Evolutionary conservation across 2,888 invertebrate genomes (phyloP).

Genomic region (Cataglyphis albicans): DNA sequence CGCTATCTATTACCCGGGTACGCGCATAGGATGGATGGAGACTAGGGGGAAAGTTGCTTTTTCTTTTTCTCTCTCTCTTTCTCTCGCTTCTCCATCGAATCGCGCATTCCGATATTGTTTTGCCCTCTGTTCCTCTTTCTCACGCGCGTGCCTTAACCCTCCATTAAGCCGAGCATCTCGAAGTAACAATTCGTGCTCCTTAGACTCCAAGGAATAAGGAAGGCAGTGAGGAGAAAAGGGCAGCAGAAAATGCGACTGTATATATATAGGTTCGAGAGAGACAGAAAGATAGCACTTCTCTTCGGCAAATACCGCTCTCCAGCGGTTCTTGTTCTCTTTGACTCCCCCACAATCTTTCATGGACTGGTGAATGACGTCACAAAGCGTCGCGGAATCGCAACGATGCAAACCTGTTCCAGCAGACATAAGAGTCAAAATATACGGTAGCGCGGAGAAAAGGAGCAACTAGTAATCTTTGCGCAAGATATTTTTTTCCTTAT

Average conservation of each 20-base stretch:
- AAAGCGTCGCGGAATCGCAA: slow-evolving; percentile 34
- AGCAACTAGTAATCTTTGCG: background rate
- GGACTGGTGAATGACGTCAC: slow-evolving; percentile 40
- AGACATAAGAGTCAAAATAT: slow-evolving; percentile 29
- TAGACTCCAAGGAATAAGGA: slow-evolving; percentile 18
- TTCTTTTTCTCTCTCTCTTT: slow-evolving; percentile 1
- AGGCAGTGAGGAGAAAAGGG: slow-evolving; percentile 4
- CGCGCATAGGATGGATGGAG: slow-evolving; percentile 6
- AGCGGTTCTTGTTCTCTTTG: slow-evolving; percentile 49
- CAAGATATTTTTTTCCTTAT: background rate
- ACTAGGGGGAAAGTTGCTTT: slow-evolving; percentile 14
- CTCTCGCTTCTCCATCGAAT: slow-evolving; percentile 28
- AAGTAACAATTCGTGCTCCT: slow-evolving; percentile 62
- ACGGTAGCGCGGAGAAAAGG: slow-evolving; percentile 7
- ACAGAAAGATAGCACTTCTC: background rate
- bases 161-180: slow-evolving; percentile 67
- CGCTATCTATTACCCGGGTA: slow-evolving; percentile 40
- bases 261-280: background rate
- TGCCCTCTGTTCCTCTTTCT: slow-evolving; percentile 43
- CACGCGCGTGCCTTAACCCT: slow-evolving; percentile 69
- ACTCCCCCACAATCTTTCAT: slow-evolving; percentile 63
- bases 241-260: slow-evolving; percentile 12
- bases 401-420: slow-evolving; percentile 29
- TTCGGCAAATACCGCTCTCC: slow-evolving; percentile 57
- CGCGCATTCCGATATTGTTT: slow-evolving; percentile 68